Conservation (phyloP, 2,888 invertebrate species). For the Diaphora mendica region DNA sequence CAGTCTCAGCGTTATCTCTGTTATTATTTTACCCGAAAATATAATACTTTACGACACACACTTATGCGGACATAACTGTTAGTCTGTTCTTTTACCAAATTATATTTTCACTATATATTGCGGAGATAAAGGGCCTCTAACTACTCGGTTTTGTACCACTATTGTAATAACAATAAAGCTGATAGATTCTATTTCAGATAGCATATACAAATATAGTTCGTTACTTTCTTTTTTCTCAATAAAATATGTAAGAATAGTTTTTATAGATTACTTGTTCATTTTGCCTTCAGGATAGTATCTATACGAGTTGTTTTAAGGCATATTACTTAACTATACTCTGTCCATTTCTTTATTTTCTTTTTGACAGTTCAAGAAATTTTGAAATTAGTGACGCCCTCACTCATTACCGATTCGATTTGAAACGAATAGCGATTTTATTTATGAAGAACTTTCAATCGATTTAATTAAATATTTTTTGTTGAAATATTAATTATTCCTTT, state of each 20-base stretch:
- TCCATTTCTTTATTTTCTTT: no score
- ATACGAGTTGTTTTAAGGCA: not conserved
- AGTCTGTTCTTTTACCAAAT: conserved; percentile 20
- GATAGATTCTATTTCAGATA: conserved; percentile 16
- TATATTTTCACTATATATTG: conserved; percentile 32
- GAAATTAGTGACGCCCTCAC: no score
- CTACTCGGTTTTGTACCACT: conserved; percentile 26
- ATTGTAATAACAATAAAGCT: conserved; percentile 34
- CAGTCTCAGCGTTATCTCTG: not conserved
- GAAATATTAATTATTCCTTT: no score
- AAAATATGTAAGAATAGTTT: not conserved
- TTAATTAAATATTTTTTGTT: no score
- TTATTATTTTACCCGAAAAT: conserved; percentile 7
- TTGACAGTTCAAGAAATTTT: no score
- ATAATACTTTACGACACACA: conserved; percentile 21
- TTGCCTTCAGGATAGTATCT: not conserved
- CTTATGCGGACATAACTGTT: conserved; percentile 19
- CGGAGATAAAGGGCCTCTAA: conserved; percentile 38
- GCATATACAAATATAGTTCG: not conserved
- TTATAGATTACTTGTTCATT: not conserved
- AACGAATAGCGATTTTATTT: no score
- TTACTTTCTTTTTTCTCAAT: not conserved
- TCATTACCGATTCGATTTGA: no score
- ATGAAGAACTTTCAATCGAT: no score
- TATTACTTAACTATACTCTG: no score